A percentile compares a stretch with the other conserved stretches of the same genome.
Conservation (phyloP, 2,888 invertebrate genomes). For the Crepidodera aurea region DNA sequence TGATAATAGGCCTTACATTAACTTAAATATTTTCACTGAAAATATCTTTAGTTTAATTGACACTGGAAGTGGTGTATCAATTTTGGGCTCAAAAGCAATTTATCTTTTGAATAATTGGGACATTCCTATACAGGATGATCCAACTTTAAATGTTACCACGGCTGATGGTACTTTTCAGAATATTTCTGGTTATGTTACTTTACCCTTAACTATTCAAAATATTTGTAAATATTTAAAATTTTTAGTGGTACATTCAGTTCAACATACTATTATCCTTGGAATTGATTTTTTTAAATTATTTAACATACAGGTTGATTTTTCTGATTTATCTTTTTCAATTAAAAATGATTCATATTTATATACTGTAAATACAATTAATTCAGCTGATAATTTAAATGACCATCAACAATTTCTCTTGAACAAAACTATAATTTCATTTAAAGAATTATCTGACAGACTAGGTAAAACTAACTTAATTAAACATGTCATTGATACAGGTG, state of each 20-base stretch:
- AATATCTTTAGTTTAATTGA: conserved; percentile 13
- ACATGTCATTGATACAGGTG: too few species aligned
- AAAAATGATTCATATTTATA: too few species aligned
- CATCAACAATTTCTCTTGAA: too few species aligned
- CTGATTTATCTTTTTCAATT: background rate
- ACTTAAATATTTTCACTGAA: conserved; percentile 9
- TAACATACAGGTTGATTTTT: background rate
- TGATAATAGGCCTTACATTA: conserved; percentile 14
- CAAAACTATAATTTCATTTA: too few species aligned
- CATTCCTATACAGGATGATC: conserved; percentile 13
- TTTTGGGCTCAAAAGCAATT: conserved; percentile 7
- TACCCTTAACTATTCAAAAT: background rate
- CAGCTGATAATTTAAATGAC: too few species aligned
- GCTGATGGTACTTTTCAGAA: conserved; percentile 9
- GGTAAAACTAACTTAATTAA: too few species aligned
- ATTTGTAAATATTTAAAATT: conserved; percentile 8
- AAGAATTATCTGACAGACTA: too few species aligned
- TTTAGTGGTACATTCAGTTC: conserved; percentile 8
- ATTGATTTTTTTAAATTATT: conserved; percentile 4
- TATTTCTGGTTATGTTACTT: conserved; percentile 1
- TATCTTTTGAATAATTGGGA: background rate
- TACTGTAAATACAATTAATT: too few species aligned
- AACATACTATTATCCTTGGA: background rate
- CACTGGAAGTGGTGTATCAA: conserved; percentile 18
- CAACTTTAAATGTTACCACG: conserved; percentile 4